Base-by-base conservation (phyloP, 2,888 invertebrate genomes). In the Lobophora halterata region DNA sequence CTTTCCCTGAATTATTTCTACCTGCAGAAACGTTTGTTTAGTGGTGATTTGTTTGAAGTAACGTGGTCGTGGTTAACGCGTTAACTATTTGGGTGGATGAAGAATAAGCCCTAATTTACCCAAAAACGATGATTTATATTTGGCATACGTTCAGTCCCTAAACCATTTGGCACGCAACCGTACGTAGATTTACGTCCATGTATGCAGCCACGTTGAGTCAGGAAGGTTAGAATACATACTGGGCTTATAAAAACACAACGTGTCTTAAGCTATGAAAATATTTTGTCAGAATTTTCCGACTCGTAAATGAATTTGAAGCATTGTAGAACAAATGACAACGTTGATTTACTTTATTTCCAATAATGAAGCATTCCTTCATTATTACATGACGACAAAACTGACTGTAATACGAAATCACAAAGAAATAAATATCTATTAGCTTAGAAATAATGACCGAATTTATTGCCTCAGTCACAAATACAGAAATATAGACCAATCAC, bases 1-100 rank as follows among this genome's bases (percentile, higher is more conserved):
- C 86, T 86, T 82, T 82, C 70, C 58, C 65, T 83, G 79, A 85
- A 86, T 86, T 86, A 86, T 85, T 85, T 70, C 71, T 80, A 79
- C 80, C 80, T 78, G 80, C 77, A 77, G 80, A 82, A 82, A 79
- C 73, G 74, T 83, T 85, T 80, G 80, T 77, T 83, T 79, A 79
- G 78, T 74, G 73, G 80, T 80, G 82, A 85, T 85, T 86, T 83
- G 78, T 83, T 82, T 78, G 71, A 70, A 65, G 74, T 65, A 60
- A 65, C 66, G 67, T 67, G 68, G 70, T 75, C 62, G 68, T 65
- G 65, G 56, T 65, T 56, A 61, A 59, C 61, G 58, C 51, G 60
- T 58, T 49, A 58, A 62, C 61, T 63, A 60, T 66, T 69, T 67
- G 63, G 63, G 58, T 65, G 55, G 62, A 65, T 62, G 65, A 66